Conservation (phyloP, 2,888 invertebrate species). For the Cordylochernes scorpioides region DNA sequence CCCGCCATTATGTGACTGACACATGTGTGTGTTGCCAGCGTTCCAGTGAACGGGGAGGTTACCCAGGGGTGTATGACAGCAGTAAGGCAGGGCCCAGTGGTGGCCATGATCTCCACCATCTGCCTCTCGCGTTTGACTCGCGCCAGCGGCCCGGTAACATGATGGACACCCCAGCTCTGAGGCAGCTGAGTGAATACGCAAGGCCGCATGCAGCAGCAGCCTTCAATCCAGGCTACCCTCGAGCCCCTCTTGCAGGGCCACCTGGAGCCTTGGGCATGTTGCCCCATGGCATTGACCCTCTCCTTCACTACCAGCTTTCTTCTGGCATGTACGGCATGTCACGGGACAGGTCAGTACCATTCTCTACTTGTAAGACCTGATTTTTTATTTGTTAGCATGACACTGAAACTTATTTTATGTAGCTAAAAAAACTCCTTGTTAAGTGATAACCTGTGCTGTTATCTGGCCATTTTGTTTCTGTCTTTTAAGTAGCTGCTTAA, state of each 20-base stretch:
- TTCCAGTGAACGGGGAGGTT: too few relatives aligned
- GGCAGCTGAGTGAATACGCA: slow-evolving; percentile 68
- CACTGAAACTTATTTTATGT: too few relatives aligned
- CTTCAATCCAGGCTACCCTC: slow-evolving; percentile 34
- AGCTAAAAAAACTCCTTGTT: too few relatives aligned
- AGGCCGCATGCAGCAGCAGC: slow-evolving; percentile 72
- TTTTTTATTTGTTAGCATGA: too few relatives aligned
- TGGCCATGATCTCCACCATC: slow-evolving; percentile 8
- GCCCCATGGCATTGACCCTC: slow-evolving; percentile 49
- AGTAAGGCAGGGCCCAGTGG: slow-evolving; percentile 8
- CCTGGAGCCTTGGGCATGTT: slow-evolving; percentile 20
- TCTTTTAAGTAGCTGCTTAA: too few relatives aligned
- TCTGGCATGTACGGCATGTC: slow-evolving; percentile 12
- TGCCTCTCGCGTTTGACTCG: slow-evolving; percentile 14
- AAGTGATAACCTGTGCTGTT: too few relatives aligned
- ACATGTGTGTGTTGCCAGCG: too few relatives aligned
- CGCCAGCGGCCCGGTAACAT: slow-evolving; percentile 12
- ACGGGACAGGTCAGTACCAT: slow-evolving; percentile 12
- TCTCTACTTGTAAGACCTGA: too few relatives aligned
- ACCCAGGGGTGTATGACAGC: too few relatives aligned
- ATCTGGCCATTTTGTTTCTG: too few relatives aligned
- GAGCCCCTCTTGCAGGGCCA: slow-evolving; percentile 12
- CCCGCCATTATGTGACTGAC: too few relatives aligned
- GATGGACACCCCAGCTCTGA: slow-evolving; percentile 68
- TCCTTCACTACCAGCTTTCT: slow-evolving; percentile 45